These are phyloP conservation scores for Meteorus cinctellus DNA, from an alignment of 2,888 invertebrate species.

Conservation along the genomic window DNA sequence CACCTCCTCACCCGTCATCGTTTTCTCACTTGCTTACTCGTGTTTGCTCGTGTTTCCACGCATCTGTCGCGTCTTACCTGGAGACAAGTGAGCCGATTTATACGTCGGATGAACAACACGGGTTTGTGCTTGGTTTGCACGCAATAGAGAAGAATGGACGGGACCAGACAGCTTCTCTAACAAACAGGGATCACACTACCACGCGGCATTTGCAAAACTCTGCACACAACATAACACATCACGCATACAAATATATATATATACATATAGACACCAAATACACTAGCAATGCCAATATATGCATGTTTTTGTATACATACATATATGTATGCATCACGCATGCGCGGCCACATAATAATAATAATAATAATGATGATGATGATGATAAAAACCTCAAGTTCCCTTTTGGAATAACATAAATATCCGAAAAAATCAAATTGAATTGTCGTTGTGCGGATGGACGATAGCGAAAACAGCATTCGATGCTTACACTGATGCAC, in stretches of 20 bases:
- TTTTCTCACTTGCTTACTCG: not conserved
- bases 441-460: not conserved
- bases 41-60: not conserved
- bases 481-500: not conserved
- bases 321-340: conserved; percentile 22
- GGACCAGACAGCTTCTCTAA: not conserved
- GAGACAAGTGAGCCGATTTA: not conserved
- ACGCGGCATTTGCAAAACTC: conserved; percentile 1
- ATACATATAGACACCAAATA: not conserved
- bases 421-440: conserved; percentile 11
- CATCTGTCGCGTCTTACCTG: not conserved
- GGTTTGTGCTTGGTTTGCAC: not conserved
- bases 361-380: no score
- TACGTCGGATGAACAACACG: not conserved
- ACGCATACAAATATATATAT: not conserved
- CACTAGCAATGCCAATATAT: not conserved
- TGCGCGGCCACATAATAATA: not conserved
- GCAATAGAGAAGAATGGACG: not conserved
- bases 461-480: not conserved
- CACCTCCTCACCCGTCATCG: not conserved
- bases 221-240: not conserved
- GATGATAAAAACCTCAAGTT: not conserved
- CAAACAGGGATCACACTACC: conserved; percentile 7
- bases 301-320: not conserved
- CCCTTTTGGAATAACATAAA: conserved; percentile 22